These are phyloP conservation scores for Chrysolina americana DNA, from an alignment of 2,888 invertebrate species.

Conservation along the genomic window DNA sequence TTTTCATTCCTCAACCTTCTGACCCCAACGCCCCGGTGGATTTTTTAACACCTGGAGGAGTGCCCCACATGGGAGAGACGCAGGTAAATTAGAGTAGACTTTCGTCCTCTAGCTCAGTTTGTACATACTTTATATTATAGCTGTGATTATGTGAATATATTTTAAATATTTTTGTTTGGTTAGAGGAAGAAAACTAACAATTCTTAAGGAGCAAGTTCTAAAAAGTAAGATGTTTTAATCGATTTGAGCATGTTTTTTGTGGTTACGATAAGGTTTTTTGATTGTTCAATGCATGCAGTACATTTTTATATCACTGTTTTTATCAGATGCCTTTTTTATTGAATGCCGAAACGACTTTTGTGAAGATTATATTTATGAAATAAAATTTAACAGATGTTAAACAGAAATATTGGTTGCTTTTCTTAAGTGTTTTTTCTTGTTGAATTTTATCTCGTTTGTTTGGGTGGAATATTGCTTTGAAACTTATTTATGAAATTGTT, in stretches of 20 bases:
- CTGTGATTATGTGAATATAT: conserved; percentile 17
- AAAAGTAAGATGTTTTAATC: conserved; percentile 45
- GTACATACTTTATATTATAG: conserved; percentile 7
- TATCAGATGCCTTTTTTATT: conserved; percentile 7
- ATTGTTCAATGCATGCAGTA: conserved; percentile 40
- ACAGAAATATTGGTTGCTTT: neutral
- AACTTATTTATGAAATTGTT: too few species aligned
- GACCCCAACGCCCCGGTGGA: conserved; percentile 74
- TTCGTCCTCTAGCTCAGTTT: conserved; percentile 7
- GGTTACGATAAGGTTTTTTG: conserved; percentile 19
- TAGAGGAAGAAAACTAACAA: conserved; percentile 62
- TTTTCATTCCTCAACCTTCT: conserved; percentile 74
- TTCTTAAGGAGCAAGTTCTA: conserved; percentile 58
- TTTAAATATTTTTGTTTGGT: conserved; percentile 45
- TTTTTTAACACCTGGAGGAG: conserved; percentile 70
- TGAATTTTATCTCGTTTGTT: neutral
- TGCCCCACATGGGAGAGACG: conserved; percentile 56
- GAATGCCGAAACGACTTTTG: conserved; percentile 4
- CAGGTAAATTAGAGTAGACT: conserved; percentile 59
- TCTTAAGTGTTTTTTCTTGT: neutral
- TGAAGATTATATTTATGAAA: conserved; percentile 2
- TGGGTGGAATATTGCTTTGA: neutral
- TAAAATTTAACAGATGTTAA: conserved; percentile 1
- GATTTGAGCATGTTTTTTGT: conserved; percentile 33
- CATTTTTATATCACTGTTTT: conserved; percentile 30